Evolutionary conservation across 2,888 invertebrate species (phyloP), one percentile per base, ranked within the genome.

Genomic region (Drosophila sordidula): DNA sequence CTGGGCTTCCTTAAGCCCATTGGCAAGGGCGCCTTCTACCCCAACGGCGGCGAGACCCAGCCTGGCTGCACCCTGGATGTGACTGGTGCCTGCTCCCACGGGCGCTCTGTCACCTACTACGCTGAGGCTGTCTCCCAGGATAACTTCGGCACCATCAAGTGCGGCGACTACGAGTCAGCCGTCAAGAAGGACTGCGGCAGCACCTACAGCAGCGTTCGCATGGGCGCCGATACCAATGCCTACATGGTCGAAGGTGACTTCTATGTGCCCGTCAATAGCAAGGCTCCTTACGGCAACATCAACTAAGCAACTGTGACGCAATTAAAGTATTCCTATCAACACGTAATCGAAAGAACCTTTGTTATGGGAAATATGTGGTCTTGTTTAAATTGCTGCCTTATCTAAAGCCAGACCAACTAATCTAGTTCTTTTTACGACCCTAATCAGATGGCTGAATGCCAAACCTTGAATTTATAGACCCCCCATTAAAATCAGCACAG

Each of bases 1-100:
- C 63, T 91, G 34, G 92, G 92, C 14, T 92, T 91, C 78, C 77
- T 90, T 8, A 66, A 85, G 44, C 92, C 92, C 9, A 89, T 92
- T 51, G 92, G 92, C 44, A 92, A 93, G 90, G 92, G 92, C 85
- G 93, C 93, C 86, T 93, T 93, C 91, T 93, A 93, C 92, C 93
- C 93, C 90, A 93, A 93, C 92, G 92, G 92, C 74, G 92, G 93
- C 90, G 92, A 93, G 91, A 92, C 91, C 91, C 94, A 94, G 91
- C 91, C 93, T 77, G 93, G 93, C 90, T 93, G 93, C 92, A 90
- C 90, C 75, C 72, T 88, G 71, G 92, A 91, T 89, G 56, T 90
- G 38, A 83, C 89, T 54, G 91, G 91, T 57, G 68, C 80, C 25
- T 94, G 93, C 85, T 89, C 93, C 18, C 93, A 94, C 70, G 75